phyloP scores from a whole-genome alignment of 2,113 vertebrate species.

The Mesitornis unicolor region DNA sequence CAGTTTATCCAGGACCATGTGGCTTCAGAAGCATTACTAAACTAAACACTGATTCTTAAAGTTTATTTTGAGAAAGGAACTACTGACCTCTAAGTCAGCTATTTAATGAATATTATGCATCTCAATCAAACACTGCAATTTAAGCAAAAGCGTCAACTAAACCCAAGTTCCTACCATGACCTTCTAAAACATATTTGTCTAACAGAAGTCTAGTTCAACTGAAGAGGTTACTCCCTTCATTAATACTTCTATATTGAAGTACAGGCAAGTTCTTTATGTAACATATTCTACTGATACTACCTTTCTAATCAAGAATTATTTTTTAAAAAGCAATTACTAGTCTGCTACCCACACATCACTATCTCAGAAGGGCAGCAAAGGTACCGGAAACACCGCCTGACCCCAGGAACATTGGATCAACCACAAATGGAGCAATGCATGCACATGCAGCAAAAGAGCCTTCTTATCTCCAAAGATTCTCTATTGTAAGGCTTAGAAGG shows the following conservation, averaged over 20 bases:
- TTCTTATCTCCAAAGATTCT: not conserved
- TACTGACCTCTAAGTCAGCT: not conserved
- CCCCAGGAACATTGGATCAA: not conserved
- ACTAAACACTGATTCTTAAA: not conserved
- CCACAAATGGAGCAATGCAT: not conserved
- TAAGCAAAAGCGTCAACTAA: not conserved
- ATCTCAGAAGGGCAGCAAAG: not conserved
- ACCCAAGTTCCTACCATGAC: not conserved
- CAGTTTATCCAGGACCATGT: not conserved
- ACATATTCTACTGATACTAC: too few relatives aligned
- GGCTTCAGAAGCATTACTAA: not conserved
- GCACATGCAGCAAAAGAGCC: not conserved
- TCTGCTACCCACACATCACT: not conserved
- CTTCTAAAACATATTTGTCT: not conserved
- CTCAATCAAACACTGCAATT: not conserved
- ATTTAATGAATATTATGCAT: not conserved
- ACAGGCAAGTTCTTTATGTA: not conserved
- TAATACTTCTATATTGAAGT: not conserved
- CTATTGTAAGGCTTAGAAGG: not conserved
- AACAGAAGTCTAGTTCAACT: not conserved
- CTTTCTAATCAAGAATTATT: not conserved
- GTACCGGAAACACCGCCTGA: not conserved
- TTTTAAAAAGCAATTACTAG: not conserved
- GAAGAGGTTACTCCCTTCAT: not conserved
- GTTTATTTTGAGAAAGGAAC: not conserved